Evolutionary conservation across 2,888 invertebrate species (phyloP), one percentile per base, ranked within the genome.

Genomic region (Heteropelma amictum): DNA sequence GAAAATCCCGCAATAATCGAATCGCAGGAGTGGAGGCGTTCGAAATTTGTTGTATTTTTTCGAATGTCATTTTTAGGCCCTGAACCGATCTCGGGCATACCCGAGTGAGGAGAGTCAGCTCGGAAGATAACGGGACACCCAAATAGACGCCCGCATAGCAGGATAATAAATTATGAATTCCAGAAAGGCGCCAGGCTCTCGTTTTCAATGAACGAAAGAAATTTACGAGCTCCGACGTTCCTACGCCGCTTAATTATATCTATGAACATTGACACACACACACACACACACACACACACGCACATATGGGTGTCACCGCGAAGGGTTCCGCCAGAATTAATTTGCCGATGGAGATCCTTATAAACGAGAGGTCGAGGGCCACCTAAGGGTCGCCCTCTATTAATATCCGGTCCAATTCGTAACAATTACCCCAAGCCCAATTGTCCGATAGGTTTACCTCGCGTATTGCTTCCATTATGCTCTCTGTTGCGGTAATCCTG

Each of bases 341-440:
- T 67, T 61, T 17, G 35, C 49, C 21, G 61, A 56, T 67, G 65
- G 45, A 71, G 35, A 47, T 54, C 49, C 75, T 49, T 70, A 67
- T 67, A 61, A 75, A 74, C 69, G 75, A 71, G 65, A 64, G 71
- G 35, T 56, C 71, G 75, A 75, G n/a, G n/a, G n/a, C 67, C 75
- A 75, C 71, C 75, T 67, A 75, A 75, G 61, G 67, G 14, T 63
- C 42, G 38, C 42, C 30, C 35, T n/a, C 40, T 61, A 75, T 79
- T 84, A 84, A 84, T 84, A 82, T 77, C n/a, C 72, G 26, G 65
- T 76, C 77, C 81, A 83, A 83, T 84, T 84, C 83, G 81, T 81
- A 84, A 81, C 83, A 84, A 84, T 84, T 84, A 80, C 79, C 70
- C 70, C 71, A 70, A 64, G 56, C 58, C 72, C 79, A 83, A 83